These are phyloP conservation scores for Daubentonia madagascariensis DNA, from an alignment of 2,113 vertebrate species.

Conservation along the genomic window DNA sequence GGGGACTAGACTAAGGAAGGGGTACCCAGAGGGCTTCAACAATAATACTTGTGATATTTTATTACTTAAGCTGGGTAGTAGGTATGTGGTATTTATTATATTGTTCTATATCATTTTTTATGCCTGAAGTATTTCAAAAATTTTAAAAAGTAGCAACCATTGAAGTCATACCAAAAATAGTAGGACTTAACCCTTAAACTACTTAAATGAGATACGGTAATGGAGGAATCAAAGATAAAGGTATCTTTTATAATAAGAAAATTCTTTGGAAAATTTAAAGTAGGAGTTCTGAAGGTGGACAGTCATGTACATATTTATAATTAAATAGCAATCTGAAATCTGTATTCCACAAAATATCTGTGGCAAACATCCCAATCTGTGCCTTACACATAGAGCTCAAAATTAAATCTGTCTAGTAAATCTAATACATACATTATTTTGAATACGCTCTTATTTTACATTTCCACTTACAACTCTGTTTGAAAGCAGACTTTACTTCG, in stretches of 20 bases:
- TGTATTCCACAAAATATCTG: background rate
- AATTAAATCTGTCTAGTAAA: constrained; percentile 22
- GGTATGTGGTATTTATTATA: background rate
- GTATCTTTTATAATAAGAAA: background rate
- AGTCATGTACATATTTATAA: background rate
- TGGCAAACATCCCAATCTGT: background rate
- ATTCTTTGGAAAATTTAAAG: background rate
- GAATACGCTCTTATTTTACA: background rate
- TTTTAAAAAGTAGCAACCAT: background rate
- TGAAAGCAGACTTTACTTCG: background rate
- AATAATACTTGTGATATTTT: background rate
- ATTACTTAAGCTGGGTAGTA: background rate
- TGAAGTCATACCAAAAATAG: background rate
- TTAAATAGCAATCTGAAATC: constrained; percentile 6
- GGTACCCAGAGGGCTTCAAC: background rate
- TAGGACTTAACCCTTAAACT: background rate
- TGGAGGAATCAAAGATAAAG: background rate
- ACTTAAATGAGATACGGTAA: background rate
- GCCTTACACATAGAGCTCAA: background rate
- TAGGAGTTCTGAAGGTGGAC: background rate
- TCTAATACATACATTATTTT: background rate
- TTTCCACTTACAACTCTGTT: background rate
- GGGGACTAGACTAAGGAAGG: background rate
- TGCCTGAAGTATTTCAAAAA: background rate
- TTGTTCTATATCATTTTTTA: background rate